Evolutionary conservation across 1,140 invertebrate species (phyloP).

Genomic region (Microplitis mediator): DNA sequence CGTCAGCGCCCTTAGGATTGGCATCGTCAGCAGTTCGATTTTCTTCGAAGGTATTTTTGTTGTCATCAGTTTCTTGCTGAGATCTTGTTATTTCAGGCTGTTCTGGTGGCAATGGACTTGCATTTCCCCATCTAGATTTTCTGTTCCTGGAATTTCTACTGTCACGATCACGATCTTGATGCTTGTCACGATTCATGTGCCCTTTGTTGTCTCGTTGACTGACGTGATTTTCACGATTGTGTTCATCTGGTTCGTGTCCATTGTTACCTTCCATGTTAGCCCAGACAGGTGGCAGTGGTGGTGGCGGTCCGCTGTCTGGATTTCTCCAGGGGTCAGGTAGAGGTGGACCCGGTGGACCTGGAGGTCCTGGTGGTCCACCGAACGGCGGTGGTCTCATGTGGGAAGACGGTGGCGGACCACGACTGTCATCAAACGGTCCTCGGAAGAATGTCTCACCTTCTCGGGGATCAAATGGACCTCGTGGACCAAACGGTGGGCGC

Average conservation of each 20-base stretch:
- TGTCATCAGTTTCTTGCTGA: constrained; percentile 17
- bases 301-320: constrained; percentile 42
- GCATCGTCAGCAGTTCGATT: not conserved
- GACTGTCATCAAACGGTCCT: constrained; percentile 55
- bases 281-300: constrained; percentile 43
- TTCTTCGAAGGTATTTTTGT: constrained; percentile 10
- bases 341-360: constrained; percentile 39
- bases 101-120: constrained; percentile 47
- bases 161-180: constrained; percentile 32
- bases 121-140: constrained; percentile 59
- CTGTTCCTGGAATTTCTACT: constrained; percentile 48
- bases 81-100: constrained; percentile 7
- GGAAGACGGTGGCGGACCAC: constrained; percentile 41
- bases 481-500: constrained; percentile 53
- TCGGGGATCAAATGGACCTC: constrained; percentile 52
- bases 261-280: constrained; percentile 28
- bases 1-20: not conserved
- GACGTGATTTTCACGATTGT: constrained; percentile 14
- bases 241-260: constrained; percentile 35
- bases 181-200: constrained; percentile 22
- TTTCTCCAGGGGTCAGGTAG: constrained; percentile 46
- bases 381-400: constrained; percentile 48
- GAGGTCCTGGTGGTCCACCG: constrained; percentile 41
- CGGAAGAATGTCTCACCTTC: constrained; percentile 54
- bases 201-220: constrained; percentile 36